These are phyloP conservation scores for Pyrgilauda ruficollis DNA, from an alignment of 2,113 vertebrate genomes.

Conservation along the genomic window DNA sequence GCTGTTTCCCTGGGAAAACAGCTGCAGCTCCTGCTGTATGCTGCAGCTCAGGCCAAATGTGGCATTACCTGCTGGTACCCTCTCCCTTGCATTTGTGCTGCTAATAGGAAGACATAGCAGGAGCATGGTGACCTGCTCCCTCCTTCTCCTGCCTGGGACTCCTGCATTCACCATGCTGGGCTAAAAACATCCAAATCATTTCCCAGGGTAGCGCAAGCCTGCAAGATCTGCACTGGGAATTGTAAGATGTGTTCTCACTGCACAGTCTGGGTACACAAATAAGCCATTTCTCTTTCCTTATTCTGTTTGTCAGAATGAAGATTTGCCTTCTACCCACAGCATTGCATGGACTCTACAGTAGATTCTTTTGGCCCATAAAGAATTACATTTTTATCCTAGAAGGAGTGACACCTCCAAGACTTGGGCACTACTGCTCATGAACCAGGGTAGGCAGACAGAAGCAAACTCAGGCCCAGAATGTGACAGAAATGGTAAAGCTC, in stretches of 20 bases:
- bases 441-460: background rate
- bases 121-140: background rate
- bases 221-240: accelerated
- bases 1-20: background rate
- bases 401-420: background rate
- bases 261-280: accelerated
- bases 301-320: background rate
- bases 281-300: background rate
- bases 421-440: background rate
- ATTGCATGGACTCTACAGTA: background rate
- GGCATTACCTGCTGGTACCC: background rate
- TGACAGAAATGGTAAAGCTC: background rate
- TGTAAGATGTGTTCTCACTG: background rate
- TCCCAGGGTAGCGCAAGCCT: background rate
- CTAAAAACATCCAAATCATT: background rate
- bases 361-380: background rate
- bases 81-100: background rate
- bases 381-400: background rate
- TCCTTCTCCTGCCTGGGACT: background rate
- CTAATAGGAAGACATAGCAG: accelerated
- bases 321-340: background rate
- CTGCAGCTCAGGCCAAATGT: background rate
- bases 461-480: background rate
- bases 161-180: background rate
- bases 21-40: background rate